Conservation (phyloP, 2,888 invertebrate genomes). For the Rhingia rostrata region DNA sequence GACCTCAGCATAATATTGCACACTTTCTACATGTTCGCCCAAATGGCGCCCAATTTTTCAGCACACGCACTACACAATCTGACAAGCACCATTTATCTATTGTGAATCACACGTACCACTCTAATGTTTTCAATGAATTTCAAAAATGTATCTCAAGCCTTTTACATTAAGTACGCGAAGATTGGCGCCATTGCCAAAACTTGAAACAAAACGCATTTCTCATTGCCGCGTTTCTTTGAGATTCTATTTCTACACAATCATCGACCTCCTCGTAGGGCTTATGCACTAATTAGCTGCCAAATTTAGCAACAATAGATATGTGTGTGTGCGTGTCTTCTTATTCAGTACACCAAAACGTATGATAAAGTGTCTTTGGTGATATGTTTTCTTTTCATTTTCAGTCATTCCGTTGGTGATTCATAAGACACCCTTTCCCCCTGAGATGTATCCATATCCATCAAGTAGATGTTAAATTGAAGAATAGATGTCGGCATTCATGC, state of each 20-base stretch:
- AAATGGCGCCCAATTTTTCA: slow-evolving; percentile 41
- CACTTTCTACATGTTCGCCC: neutral
- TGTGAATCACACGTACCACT: slow-evolving; percentile 26
- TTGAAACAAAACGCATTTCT: slow-evolving; percentile 47
- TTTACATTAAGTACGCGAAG: neutral
- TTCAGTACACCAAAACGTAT: slow-evolving; percentile 10
- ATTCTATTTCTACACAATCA: slow-evolving; percentile 57
- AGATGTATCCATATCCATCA: slow-evolving; percentile 11
- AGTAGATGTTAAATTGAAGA: slow-evolving; percentile 46
- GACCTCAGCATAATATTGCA: neutral
- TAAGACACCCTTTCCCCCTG: slow-evolving; percentile 7
- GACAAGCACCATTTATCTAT: slow-evolving; percentile 53
- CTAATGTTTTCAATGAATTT: slow-evolving; percentile 58
- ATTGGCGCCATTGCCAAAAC: slow-evolving; percentile 69
- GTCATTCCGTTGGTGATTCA: slow-evolving; percentile 53
- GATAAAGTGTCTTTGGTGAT: slow-evolving; percentile 53
- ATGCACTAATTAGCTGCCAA: slow-evolving; percentile 61
- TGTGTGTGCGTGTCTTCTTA: slow-evolving; percentile 35
- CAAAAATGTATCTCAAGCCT: slow-evolving; percentile 46
- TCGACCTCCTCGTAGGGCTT: slow-evolving; percentile 58
- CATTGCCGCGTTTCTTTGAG: slow-evolving; percentile 48
- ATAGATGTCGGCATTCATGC: slow-evolving; percentile 63
- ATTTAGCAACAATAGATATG: slow-evolving; percentile 56
- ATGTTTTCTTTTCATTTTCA: slow-evolving; percentile 25
- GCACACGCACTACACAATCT: slow-evolving; percentile 3